Base-by-base conservation (phyloP, 1,140 invertebrate species). In the Eulimnadia texana region DNA sequence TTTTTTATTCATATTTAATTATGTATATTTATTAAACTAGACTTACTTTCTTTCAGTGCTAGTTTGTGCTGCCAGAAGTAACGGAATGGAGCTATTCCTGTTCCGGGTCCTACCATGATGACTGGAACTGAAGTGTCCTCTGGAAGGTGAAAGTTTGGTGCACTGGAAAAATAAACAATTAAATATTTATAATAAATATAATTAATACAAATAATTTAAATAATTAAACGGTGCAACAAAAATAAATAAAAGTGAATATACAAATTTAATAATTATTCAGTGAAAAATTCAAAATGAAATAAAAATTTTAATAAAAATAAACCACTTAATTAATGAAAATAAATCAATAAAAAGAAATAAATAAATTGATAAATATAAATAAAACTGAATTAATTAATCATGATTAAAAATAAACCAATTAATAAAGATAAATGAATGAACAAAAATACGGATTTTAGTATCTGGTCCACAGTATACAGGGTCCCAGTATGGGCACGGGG, bases 31-130 rank as follows among this genome's bases (percentile, higher is more conserved):
- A 13, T 6, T 16, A 16, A 11, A 25, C 13, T 50, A 24, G 51
- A 22, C 42, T 54, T 3, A 52, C 57, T 42, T 42, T 19, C 27
- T 20, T 13, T 23, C 13, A 63, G n/a, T n/a, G 50, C 50, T 23
- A 51, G 56, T 25, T 71, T 80, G 68, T 93, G 86, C 70, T 93
- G 86, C 90, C 90, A 94, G 68, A 94, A 95, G 20, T 84, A 85
- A 68, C 90, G 77, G 72, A 93, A 95, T 1, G 91, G 91, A 0
- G 90, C 90, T 23, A 94, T 89, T 23, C 91, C 91, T 0, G 93
- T 98, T 25, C 86, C 94, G 3, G 95, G 93, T 22, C 95, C 94
- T 56, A 98, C 90, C 71, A 98, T 79, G 66, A 99, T 86, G 13
- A 98, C 81, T 3, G 96, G 93, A 25, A 84, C 81, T 64, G 78